Conservation (phyloP, 2,888 invertebrate genomes). For the Cryptocephalus primarius region DNA sequence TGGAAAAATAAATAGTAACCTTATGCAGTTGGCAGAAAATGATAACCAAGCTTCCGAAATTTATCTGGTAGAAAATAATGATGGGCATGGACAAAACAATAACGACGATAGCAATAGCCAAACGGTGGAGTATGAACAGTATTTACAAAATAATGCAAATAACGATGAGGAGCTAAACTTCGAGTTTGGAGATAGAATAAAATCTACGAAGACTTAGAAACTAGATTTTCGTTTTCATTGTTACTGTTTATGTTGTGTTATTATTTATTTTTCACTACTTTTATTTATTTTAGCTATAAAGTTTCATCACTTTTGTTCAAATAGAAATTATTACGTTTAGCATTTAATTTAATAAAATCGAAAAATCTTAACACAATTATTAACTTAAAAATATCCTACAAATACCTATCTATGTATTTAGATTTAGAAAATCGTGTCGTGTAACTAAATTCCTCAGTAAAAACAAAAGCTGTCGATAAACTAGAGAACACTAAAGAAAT, state of each 20-base stretch:
- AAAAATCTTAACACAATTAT: neutral
- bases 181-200: constrained; percentile 22
- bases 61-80: constrained; percentile 5
- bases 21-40: constrained; percentile 32
- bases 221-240: constrained; percentile 5
- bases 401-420: too few relatives aligned
- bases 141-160: constrained; percentile 13
- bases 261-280: constrained; percentile 16
- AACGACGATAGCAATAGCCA: constrained; percentile 12
- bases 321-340: neutral
- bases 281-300: constrained; percentile 5
- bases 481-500: too few relatives aligned
- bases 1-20: constrained; percentile 38
- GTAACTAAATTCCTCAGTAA: neutral
- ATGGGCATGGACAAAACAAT: constrained; percentile 11
- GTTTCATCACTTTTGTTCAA: neutral
- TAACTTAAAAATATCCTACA: too few relatives aligned
- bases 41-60: constrained; percentile 38
- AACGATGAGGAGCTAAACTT: constrained; percentile 6
- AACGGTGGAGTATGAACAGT: constrained; percentile 20
- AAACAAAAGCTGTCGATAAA: too few relatives aligned
- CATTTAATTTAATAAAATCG: neutral
- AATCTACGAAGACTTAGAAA: constrained; percentile 15
- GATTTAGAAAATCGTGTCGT: too few relatives aligned
- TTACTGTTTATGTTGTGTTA: constrained; percentile 5